Percentiles rank a stretch among this genome's conserved stretches.
Conservation (phyloP, 2,113 vertebrate genomes). For the Proteles cristata region DNA sequence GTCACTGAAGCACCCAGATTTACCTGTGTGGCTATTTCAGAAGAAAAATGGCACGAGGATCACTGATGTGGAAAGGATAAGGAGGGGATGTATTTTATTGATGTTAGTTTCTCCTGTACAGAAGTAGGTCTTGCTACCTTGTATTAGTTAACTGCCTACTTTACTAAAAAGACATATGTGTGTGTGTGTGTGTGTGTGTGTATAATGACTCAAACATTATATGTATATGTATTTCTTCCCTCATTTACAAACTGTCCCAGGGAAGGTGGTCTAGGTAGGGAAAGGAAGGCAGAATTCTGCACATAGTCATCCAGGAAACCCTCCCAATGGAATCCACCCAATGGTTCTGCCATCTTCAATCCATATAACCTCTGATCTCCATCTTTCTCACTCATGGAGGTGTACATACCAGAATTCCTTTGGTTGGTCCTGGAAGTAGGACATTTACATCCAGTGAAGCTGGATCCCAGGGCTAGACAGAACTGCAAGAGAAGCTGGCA, state of each 20-base stretch:
- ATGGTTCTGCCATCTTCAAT: background rate
- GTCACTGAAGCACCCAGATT: background rate
- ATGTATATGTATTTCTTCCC: background rate
- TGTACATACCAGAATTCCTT: background rate
- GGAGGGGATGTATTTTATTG: background rate
- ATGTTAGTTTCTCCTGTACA: background rate
- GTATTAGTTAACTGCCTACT: background rate
- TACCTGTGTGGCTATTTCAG: background rate
- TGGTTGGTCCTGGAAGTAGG: background rate
- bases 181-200: no score
- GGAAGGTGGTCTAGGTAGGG: background rate
- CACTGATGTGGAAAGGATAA: background rate
- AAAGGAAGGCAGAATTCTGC: background rate
- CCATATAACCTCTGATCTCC: background rate
- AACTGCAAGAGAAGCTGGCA: background rate
- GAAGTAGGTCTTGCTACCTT: background rate
- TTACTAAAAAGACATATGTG: background rate
- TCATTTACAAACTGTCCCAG: background rate
- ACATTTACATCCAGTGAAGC: background rate
- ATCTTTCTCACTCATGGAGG: background rate
- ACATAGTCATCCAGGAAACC: background rate
- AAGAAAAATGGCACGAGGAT: background rate
- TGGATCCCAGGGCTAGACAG: background rate
- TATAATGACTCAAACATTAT: background rate
- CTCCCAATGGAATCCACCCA: background rate